Evolutionary conservation across 2,797 vertebrate species (phyloP), one percentile per base, ranked within the genome.

Genomic region (Peromyscus aztecus): DNA sequence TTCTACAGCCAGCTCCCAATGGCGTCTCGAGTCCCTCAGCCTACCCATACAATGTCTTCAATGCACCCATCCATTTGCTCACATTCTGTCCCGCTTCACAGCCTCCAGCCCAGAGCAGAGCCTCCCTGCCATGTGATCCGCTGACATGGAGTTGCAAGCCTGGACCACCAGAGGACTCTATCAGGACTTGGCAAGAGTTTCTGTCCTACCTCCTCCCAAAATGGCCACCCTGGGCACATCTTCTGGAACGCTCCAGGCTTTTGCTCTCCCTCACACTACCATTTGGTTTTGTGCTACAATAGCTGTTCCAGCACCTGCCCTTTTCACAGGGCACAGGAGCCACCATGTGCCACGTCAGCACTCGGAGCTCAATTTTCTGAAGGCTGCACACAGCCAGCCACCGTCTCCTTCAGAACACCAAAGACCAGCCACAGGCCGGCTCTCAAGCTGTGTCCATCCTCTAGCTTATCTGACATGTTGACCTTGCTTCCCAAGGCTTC

Each of bases 341-440:
- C 7, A 46, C 10, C 6, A 1, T 0, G 27, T 8, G 34, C 83
- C 37, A 17, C 0, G 0, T 29, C 0, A 29, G 86, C 3, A n/a
- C 43, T 2, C 1, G 12, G 31, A 83, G 46, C 19, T 37, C 3
- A 0, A 55, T 29, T 4, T 71, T 52, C 16, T 19, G 5, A 14
- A 73, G n/a, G 69, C 29, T 21, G 76, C 19, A 31, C 49, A 81
- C 65, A 75, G 27, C 57, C 9, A 16, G 31, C 57, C 71, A 24
- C 6, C 4, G n/a, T 73, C 43, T 90, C 14, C 43, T 80, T 23
- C 31, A 63, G 52, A 21, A 46, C 34, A 43, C 73, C 4, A 34
- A 55, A 7, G 29, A 43, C 29, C 29, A 17, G 52, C 52, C 9
- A 49, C 1, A 0, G 87, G 34, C 23, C 37, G 17, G 0, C 37